Percentiles rank a stretch among this genome's conserved stretches.
Conservation (phyloP, 2,888 invertebrate genomes). For the Aspidapion aeneum region DNA sequence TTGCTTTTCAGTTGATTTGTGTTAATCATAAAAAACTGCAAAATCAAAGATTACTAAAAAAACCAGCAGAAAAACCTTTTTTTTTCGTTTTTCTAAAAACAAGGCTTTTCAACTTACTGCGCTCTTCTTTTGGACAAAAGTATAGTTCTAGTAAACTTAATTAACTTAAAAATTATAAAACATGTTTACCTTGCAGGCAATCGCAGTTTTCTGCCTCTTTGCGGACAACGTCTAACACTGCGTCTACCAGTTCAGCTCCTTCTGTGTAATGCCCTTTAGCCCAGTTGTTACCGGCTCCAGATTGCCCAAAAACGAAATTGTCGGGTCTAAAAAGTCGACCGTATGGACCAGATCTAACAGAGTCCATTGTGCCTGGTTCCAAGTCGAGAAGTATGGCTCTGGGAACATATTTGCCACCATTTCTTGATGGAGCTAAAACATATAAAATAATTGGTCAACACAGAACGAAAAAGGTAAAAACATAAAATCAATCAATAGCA, state of each 20-base stretch:
- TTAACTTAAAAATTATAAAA: no score
- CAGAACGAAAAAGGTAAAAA: no score
- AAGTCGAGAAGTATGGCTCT: constrained; percentile 70
- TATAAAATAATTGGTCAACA: constrained; percentile 21
- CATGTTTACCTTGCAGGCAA: constrained; percentile 76
- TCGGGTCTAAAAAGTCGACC: constrained; percentile 89
- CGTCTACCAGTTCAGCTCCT: constrained; percentile 81
- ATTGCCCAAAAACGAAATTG: constrained; percentile 77
- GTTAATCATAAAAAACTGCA: no score
- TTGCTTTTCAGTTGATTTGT: no score
- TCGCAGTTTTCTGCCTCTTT: constrained; percentile 92
- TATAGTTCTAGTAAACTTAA: no score
- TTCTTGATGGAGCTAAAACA: constrained; percentile 31
- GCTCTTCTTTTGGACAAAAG: no score
- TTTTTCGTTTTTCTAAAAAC: no score
- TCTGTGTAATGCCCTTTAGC: constrained; percentile 90
- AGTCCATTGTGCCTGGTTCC: constrained; percentile 86
- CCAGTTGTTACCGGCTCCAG: constrained; percentile 84
- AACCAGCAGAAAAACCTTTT: no score
- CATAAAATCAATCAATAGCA: no score
- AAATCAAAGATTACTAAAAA: no score
- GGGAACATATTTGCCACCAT: constrained; percentile 70
- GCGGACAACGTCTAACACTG: constrained; percentile 79
- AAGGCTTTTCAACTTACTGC: no score
- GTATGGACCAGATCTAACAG: constrained; percentile 79